Evolutionary conservation across 2,888 invertebrate genomes (phyloP).

Genomic region (Phyllotreta striolata): DNA sequence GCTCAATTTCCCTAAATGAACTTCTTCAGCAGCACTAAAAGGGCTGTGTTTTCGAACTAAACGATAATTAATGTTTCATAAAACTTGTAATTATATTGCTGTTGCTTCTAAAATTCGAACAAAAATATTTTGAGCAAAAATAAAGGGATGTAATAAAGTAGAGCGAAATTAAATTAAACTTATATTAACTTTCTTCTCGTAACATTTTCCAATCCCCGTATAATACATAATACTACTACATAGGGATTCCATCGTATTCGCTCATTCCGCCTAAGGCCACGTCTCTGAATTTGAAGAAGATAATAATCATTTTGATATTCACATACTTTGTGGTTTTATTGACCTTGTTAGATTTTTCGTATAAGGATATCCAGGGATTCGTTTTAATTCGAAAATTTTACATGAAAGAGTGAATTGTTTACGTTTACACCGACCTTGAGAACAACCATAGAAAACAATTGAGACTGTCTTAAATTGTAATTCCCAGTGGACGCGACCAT

Average conservation of each 20-base stretch:
- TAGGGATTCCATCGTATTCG: conserved; percentile 21
- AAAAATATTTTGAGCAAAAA: too few species aligned
- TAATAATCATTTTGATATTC: conserved; percentile 29
- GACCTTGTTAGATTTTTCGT: conserved; percentile 20
- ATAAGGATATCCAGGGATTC: conserved; percentile 1
- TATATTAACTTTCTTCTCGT: too few species aligned
- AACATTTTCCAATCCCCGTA: conserved; percentile 1
- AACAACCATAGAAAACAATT: conserved; percentile 36
- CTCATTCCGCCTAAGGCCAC: conserved; percentile 15
- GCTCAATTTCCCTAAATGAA: conserved; percentile 1
- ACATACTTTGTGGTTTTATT: conserved; percentile 25
- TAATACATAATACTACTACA: conserved; percentile 1
- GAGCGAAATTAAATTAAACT: too few species aligned
- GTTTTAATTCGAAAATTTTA: conserved; percentile 11
- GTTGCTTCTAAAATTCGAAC: too few species aligned
- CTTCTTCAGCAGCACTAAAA: neutral
- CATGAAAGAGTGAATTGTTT: neutral
- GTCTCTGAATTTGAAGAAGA: conserved; percentile 22
- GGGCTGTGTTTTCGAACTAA: neutral
- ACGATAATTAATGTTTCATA: too few species aligned
- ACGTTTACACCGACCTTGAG: conserved; percentile 5
- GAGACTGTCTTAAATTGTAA: conserved; percentile 35
- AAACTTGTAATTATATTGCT: too few species aligned
- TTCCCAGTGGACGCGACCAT: conserved; percentile 33
- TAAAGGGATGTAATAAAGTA: too few species aligned